phyloP scores from a whole-genome alignment of 1,140 invertebrate species.

The Aphelenchoides besseyi region DNA sequence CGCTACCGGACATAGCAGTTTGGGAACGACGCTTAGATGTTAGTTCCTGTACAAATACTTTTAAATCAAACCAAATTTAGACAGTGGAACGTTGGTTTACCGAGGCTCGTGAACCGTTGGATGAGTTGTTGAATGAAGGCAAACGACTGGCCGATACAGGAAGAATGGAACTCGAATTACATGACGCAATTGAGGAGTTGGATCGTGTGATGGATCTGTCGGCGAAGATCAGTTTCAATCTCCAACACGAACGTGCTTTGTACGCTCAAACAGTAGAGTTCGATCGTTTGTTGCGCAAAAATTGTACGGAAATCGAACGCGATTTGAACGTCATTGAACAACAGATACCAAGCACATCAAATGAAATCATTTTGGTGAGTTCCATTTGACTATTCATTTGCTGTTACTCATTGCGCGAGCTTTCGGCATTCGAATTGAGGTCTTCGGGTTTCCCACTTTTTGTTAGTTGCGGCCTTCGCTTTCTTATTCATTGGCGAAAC shows the following conservation, averaged over 20 bases:
- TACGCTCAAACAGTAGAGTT: background rate
- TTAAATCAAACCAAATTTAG: slow-evolving; percentile 15
- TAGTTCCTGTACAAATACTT: background rate
- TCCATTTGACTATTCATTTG: background rate
- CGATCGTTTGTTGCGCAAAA: background rate
- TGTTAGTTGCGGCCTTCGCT: background rate
- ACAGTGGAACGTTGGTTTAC: slow-evolving; percentile 32
- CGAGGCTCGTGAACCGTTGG: slow-evolving; percentile 33
- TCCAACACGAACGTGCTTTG: slow-evolving; percentile 23
- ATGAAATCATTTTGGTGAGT: slow-evolving; percentile 6
- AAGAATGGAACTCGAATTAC: slow-evolving; percentile 47
- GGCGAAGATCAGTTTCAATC: slow-evolving; percentile 8
- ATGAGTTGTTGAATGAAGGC: slow-evolving; percentile 45
- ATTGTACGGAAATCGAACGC: background rate
- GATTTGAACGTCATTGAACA: slow-evolving; percentile 32
- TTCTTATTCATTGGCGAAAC: background rate
- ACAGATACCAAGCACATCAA: slow-evolving; percentile 7
- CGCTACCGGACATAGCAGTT: background rate
- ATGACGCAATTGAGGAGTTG: slow-evolving; percentile 47
- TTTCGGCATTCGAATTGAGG: too few species aligned
- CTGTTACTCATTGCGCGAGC: background rate
- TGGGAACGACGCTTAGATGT: slow-evolving; percentile 49
- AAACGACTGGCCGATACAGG: slow-evolving; percentile 48
- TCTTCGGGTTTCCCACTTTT: background rate
- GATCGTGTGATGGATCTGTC: slow-evolving; percentile 24